Conservation (phyloP, 2,888 invertebrate genomes). For the Crioceris asparagi region DNA sequence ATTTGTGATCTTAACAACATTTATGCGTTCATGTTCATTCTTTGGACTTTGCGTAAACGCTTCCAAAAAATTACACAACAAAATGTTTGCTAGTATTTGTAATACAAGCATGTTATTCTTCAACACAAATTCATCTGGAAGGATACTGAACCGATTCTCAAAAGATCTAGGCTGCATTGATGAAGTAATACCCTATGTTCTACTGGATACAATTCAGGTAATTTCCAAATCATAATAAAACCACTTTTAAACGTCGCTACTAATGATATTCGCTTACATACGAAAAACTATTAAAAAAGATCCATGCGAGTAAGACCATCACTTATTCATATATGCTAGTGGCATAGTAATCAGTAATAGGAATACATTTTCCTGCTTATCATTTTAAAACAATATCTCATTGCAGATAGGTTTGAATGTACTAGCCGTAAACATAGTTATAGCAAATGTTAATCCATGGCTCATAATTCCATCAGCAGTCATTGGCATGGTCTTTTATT, state of each 20-base stretch:
- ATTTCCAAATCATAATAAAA: slow-evolving; percentile 5
- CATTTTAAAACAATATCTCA: background rate
- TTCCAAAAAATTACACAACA: slow-evolving; percentile 45
- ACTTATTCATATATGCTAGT: too few relatives aligned
- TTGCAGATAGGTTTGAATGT: slow-evolving; percentile 41
- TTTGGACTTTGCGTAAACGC: slow-evolving; percentile 42
- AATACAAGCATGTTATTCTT: slow-evolving; percentile 56
- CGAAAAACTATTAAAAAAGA: too few relatives aligned
- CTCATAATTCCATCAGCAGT: slow-evolving; percentile 53
- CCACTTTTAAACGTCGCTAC: too few relatives aligned
- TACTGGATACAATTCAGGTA: slow-evolving; percentile 42
- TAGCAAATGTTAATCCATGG: slow-evolving; percentile 61
- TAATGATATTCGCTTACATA: too few relatives aligned
- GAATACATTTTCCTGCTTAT: too few relatives aligned
- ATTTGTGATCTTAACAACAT: slow-evolving; percentile 34
- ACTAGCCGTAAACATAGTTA: slow-evolving; percentile 61
- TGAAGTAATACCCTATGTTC: slow-evolving; percentile 40
- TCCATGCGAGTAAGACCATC: too few relatives aligned
- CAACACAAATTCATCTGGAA: slow-evolving; percentile 52
- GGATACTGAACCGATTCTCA: slow-evolving; percentile 58
- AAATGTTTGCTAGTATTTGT: slow-evolving; percentile 44
- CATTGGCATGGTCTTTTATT: slow-evolving; percentile 53
- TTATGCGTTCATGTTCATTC: slow-evolving; percentile 41
- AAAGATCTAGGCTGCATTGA: slow-evolving; percentile 56
- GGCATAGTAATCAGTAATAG: too few relatives aligned